Evolutionary conservation across 64 coral and sea anemone genomes (phyloP).

Genomic region (Acropora yongei): DNA sequence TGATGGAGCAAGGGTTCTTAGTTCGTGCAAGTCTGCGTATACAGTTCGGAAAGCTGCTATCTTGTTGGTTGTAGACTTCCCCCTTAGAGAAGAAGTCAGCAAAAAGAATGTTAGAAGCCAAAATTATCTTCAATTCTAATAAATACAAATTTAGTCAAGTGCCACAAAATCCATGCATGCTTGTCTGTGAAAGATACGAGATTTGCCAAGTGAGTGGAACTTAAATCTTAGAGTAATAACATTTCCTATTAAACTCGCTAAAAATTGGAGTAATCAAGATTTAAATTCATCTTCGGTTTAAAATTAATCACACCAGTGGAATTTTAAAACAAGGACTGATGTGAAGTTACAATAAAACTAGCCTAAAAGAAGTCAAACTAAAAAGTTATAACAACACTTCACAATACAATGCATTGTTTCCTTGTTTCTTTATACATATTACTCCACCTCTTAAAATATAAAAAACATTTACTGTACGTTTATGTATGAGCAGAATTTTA

Average conservation of each 20-base stretch:
- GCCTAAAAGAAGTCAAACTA: not conserved
- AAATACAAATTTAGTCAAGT: not conserved
- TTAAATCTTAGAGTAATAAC: not conserved
- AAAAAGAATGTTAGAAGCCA: not conserved
- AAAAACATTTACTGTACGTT: not conserved
- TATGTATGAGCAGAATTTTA: not conserved
- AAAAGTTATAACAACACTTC: not conserved
- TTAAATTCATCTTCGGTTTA: not conserved
- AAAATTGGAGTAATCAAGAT: not conserved
- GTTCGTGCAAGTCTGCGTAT: slow-evolving; percentile 9
- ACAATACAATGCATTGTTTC: not conserved
- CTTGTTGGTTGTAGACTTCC: slow-evolving; percentile 8
- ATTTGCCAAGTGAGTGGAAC: not conserved
- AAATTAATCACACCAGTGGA: not conserved
- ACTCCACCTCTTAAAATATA: not conserved
- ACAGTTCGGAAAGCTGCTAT: slow-evolving; percentile 6
- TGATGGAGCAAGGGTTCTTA: slow-evolving; percentile 29
- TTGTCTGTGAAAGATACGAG: not conserved
- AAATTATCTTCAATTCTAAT: not conserved
- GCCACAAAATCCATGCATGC: not conserved
- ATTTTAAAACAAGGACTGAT: not conserved
- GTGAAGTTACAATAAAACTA: not conserved
- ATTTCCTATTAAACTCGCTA: not conserved
- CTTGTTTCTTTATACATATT: not conserved
- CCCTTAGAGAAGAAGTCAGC: not conserved